Evolutionary conservation across 1,140 invertebrate species (phyloP), one percentile per base, ranked within the genome.

Genomic region (Bathynomus jamesi): DNA sequence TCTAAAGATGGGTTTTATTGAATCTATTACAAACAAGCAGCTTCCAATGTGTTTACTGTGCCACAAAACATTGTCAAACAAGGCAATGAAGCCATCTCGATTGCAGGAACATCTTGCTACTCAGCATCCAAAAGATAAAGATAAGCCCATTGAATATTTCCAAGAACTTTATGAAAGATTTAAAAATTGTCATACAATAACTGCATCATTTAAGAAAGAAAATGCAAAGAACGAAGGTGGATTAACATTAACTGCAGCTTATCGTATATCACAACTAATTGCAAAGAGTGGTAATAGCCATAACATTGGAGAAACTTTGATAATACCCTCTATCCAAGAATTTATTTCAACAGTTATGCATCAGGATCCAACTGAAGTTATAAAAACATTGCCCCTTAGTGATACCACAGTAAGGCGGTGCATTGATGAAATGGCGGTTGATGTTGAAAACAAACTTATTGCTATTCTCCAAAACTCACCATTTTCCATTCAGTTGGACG

Each of bases 391-490:
- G 40, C 13, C 65, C 10, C 28, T 28, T n/a, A 66, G 8, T 28
- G 28, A 32, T 17, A 66, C 8, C 28, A 66, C 28, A 30, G 8
- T 66, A 28, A 11, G 29, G 28, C 24, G 65, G 17, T 10, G 65
- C 11, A 66, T 66, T 32, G 65, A 66, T 24, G 65, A 66, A 66
- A 28, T 66, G 65, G 27, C 27, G n/a, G 30, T n/a, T 17, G 8
- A 28, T 11, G 65, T 63, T 24, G 24, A 28, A n/a, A 11, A n/a
- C 10, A 27, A 10, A 10, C 24, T 64, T 11, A 28, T 32, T n/a
- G 24, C 28, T 32, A 27, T 11, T n/a, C 65, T 66, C 29, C 65
- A 66, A 30, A 30, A 66, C 11, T 24, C n/a, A 30, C n/a, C 3
- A 28, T 30, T 66, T 28, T 66, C 65, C 28, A 10, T 66, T 5